Evolutionary conservation across 2,888 invertebrate genomes (phyloP), one percentile per base, ranked within the genome.

Genomic region (Conomelus anceps): DNA sequence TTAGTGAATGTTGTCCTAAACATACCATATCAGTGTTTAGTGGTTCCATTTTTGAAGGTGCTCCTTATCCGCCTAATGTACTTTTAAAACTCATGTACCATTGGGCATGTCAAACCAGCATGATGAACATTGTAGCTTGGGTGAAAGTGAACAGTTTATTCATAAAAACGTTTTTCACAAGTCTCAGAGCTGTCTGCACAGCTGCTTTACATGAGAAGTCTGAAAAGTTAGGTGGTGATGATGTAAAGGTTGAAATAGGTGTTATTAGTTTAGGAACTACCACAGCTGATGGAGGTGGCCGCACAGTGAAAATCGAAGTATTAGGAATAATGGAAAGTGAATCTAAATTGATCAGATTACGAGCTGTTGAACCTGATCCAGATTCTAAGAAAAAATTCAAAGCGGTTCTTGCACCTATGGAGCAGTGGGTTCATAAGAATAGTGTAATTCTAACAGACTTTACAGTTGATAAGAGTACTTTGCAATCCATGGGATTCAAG

Each of bases 31-130:
- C 98, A 0, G 97, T 98, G 0, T 98, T 97, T 93, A 96, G 96
- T 91, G 97, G 97, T 24, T 98, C 98, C 0, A 94, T 98, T 88
- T 98, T 98, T 92, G 98, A 98, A 93, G 96, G 96, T 0, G 96
- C 97, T 1, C 96, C 97, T 0, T 97, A 98, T 93, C 96, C 97
- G 0, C 98, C 98, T 0, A 96, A 96, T 41, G 96, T 97, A 0
- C 94, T 98, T 11, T 93, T 98, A 0, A 98, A 98, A 92, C 94
- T 98, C 0, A 95, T 98, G 88, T 98, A 98, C 93, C 98, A 98
- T 93, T 98, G 98, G 98, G 95, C 97, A 0, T 98, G 98, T 91
- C 98, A 98, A 93, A 98, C 98, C 0, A 97, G 97, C 91, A 96
- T 98, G 0, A 96, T 97, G 91, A 98, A 98, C 92, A 97, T 98